phyloP scores from a whole-genome alignment of 2,888 invertebrate species.

The Deilephila elpenor region DNA sequence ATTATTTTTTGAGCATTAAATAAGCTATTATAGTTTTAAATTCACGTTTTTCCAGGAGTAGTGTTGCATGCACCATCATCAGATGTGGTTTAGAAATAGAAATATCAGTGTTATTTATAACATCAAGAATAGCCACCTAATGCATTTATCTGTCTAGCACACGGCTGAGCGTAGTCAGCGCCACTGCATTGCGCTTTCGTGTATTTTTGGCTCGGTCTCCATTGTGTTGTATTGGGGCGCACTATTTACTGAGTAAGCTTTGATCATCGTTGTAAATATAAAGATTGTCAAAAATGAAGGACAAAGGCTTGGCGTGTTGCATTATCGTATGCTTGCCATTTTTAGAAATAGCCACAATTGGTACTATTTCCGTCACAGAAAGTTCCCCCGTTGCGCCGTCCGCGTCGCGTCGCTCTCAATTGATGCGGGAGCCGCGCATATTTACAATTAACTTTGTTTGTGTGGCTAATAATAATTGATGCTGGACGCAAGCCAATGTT shows the following conservation, averaged over 20 bases:
- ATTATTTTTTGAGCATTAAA: neutral
- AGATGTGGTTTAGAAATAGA: constrained; percentile 7
- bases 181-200: constrained; percentile 50
- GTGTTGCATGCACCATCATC: neutral
- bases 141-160: constrained; percentile 24
- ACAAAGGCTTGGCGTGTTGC: constrained; percentile 14
- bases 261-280: constrained; percentile 33
- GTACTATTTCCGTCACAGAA: constrained; percentile 78
- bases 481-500: constrained; percentile 71
- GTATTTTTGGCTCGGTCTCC: constrained; percentile 65
- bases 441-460: constrained; percentile 80
- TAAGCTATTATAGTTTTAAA: neutral
- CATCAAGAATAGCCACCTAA: constrained; percentile 18
- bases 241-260: constrained; percentile 34
- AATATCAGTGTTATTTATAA: neutral
- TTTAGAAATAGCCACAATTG: constrained; percentile 73
- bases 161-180: constrained; percentile 38
- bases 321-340: constrained; percentile 56
- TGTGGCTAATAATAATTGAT: constrained; percentile 73
- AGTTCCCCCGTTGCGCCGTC: constrained; percentile 75
- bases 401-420: constrained; percentile 65
- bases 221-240: constrained; percentile 47
- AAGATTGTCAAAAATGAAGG: constrained; percentile 9
- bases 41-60: neutral
- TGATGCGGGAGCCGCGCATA: constrained; percentile 78